Base-by-base conservation (phyloP, 1,140 invertebrate species). In the Hermetia illucens region DNA sequence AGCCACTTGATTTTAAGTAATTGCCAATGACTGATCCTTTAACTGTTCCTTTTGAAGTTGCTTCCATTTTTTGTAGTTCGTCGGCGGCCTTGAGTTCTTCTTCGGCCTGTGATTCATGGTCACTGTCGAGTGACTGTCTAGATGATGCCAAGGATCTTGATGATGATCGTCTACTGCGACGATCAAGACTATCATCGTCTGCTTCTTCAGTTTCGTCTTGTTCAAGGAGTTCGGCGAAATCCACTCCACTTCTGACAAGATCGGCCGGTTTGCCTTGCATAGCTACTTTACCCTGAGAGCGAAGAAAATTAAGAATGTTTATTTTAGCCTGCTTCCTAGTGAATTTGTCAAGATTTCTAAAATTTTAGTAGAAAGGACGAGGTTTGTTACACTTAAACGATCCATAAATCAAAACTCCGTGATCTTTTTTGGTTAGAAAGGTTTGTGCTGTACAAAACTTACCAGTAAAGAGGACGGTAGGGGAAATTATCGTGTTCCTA, bases 251-350 rank as follows among this genome's bases (percentile, higher is more conserved):
- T 10, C 61, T 52, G 29, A 80, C 57, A 6, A 85, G 53, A 44
- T 75, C 63, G 15, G 67, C 51, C 43, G 77, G 76, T 13, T 61
- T 68, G 18, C 78, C 78, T 41, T 68, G 58, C 49, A 76, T 72
- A 21, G 57, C 54, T 43, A 62, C 54, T 49, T 49, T 49, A 6
- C 59, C 58, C 56, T 79, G n/a, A n/a, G n/a, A n/a, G n/a, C n/a
- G n/a, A n/a, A n/a, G n/a, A n/a, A n/a, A n/a, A n/a, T n/a, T n/a
- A n/a, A n/a, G n/a, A n/a, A n/a, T n/a, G n/a, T n/a, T n/a, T n/a
- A n/a, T n/a, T n/a, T n/a, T n/a, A n/a, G n/a, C n/a, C n/a, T n/a
- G n/a, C n/a, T n/a, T n/a, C n/a, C n/a, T n/a, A n/a, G n/a, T n/a
- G n/a, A n/a, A n/a, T n/a, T n/a, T n/a, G n/a, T n/a, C n/a, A n/a